Base-by-base conservation (phyloP, 1,140 invertebrate genomes). In the Dreissena polymorpha region DNA sequence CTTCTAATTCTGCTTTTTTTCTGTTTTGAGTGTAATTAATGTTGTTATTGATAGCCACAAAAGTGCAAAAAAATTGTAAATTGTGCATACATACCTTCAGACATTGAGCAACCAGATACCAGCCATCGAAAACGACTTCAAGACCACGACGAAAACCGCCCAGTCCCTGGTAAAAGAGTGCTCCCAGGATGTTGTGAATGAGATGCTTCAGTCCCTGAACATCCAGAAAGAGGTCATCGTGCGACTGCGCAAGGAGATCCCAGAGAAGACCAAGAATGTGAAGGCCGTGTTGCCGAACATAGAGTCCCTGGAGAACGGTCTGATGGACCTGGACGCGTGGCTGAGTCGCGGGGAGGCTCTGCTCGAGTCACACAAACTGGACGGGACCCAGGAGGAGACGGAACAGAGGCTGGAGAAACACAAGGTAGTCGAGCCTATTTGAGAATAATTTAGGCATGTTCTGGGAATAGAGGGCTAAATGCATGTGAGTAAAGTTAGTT, bases 111-210 rank as follows among this genome's bases (percentile, higher is more conserved):
- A 93, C 27, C 96, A 98, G 93, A 95, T 98, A 0, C 96, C 97
- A 90, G 95, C 95, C 65, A 96, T 97, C 84, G 97, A 99, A 91
- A 96, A 97, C 82, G 91, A 98, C 0, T 98, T 98, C 91, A 98
- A 98, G 91, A 95, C 94, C 68, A 95, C 97, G 53, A 97, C 96
- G 87, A 97, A 97, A 91, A 97, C 96, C 69, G 98, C 98, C 91
- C 98, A 99, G 92, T 95, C 95, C 10, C 94, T 98, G 0, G 97
- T 98, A 21, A 96, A 96, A 86, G 97, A 98, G 91, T 93, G 98
- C n/a, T 96, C 96, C 0, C 95, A 97, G 25, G 97, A 98, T 55
- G 97, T 98, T 89, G 97, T 99, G 3, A 97, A 98, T 84, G 94
- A 94, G 69, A 97, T 98, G 95, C 97, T 98, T 96, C 95, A 95